Percentiles rank a stretch among this genome's conserved stretches.
phyloP scores from a whole-genome alignment of 2,797 vertebrate genomes.

The Malacoraja senta region DNA sequence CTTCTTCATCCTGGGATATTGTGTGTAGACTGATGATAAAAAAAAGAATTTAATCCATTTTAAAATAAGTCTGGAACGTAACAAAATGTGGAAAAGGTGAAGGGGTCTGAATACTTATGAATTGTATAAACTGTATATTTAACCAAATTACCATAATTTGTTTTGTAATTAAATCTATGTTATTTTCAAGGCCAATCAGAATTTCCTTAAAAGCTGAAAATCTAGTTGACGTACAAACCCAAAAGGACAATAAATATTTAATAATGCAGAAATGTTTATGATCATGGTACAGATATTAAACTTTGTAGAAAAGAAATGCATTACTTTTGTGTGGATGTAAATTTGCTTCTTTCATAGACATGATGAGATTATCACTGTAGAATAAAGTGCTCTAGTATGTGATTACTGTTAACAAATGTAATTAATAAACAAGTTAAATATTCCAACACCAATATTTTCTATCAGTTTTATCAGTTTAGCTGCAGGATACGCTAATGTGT shows the following conservation, averaged over 20 bases:
- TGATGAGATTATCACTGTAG: neutral
- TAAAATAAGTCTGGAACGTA: too few relatives aligned
- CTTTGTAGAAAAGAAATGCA: neutral
- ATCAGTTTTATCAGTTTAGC: neutral
- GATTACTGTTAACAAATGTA: neutral
- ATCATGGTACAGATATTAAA: neutral
- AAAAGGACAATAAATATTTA: neutral
- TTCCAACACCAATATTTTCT: neutral
- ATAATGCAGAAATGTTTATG: neutral
- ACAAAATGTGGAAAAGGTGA: too few relatives aligned
- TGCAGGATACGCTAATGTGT: neutral
- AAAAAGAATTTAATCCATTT: too few relatives aligned
- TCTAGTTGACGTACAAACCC: neutral
- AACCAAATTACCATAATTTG: slow-evolving; percentile 9
- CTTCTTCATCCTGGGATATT: too few relatives aligned
- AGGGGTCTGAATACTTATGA: too few relatives aligned
- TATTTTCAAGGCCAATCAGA: neutral
- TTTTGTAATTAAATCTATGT: slow-evolving; percentile 33
- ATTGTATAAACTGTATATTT: neutral
- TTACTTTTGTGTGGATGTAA: neutral
- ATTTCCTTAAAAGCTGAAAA: neutral
- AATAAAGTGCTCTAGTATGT: neutral
- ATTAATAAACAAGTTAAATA: neutral
- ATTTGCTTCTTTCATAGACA: neutral
- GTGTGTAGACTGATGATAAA: too few relatives aligned